Conservation (phyloP, 2,797 vertebrate species). For the Catostomus latipinnis region DNA sequence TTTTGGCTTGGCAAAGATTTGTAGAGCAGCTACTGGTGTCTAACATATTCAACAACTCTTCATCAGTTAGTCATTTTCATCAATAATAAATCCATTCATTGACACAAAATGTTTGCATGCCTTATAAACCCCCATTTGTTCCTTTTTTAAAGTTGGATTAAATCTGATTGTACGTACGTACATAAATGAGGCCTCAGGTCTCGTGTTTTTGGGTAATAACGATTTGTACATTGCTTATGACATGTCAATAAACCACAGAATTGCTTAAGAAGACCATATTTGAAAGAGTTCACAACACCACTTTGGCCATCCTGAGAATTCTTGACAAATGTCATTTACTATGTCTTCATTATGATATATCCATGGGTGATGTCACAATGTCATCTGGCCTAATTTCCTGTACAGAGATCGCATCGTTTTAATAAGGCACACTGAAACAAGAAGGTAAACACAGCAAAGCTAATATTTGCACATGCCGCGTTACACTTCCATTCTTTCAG, state of each 20-base stretch:
- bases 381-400: slow-evolving; percentile 2
- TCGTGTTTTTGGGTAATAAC: neutral
- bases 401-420: neutral
- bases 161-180: no score
- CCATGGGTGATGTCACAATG: neutral
- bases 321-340: neutral
- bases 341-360: neutral
- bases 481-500: neutral
- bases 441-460: neutral
- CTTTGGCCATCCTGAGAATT: neutral
- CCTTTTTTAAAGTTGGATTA: no score
- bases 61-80: no score
- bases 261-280: neutral
- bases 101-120: no score
- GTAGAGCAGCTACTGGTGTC: no score
- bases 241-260: neutral
- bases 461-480: slow-evolving; percentile 1
- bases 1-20: no score
- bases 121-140: no score
- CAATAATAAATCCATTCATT: no score
- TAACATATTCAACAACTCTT: no score
- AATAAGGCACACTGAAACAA: neutral
- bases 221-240: neutral
- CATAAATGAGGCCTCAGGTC: no score
- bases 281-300: neutral